phyloP scores from a whole-genome alignment of 1,140 invertebrate species.

The Alviniconcha marisindica region DNA sequence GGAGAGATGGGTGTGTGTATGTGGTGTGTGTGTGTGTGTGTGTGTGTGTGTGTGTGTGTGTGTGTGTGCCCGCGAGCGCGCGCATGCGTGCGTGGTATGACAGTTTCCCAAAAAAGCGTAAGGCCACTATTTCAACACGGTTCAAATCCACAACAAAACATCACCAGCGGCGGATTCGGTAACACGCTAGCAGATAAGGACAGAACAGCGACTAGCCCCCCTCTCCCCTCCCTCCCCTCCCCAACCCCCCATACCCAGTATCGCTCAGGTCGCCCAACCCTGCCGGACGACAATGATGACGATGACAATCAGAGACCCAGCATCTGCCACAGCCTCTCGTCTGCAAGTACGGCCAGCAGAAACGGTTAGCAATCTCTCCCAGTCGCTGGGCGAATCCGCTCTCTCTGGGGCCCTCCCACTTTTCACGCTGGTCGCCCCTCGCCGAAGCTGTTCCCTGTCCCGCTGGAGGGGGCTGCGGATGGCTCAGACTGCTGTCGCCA shows the following conservation, averaged over 20 bases:
- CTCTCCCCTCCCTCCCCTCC: neutral
- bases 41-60: neutral
- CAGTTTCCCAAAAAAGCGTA: neutral
- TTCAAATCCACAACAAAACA: no score
- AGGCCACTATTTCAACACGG: neutral
- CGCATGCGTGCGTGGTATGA: neutral
- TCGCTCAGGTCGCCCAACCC: neutral
- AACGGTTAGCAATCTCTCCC: neutral
- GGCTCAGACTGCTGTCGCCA: no score
- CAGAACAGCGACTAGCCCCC: neutral
- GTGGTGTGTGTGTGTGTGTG: no score
- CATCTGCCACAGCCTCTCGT: neutral
- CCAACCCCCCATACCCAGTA: no score
- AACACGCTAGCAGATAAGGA: no score
- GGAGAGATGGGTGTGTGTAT: neutral
- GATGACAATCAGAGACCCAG: slow-evolving; percentile 30
- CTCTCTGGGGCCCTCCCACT: no score
- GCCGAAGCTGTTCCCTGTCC: no score
- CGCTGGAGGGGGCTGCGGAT: no score
- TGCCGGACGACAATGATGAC: slow-evolving; percentile 3
- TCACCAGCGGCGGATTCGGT: no score
- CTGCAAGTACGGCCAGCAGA: neutral
- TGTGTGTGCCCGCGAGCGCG: neutral
- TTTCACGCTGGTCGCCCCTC: no score
- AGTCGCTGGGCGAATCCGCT: neutral